Percentiles rank a stretch among this genome's conserved stretches.
These are phyloP conservation scores for Bathynomus jamesi DNA, from an alignment of 1,140 invertebrate species.

Conservation along the genomic window DNA sequence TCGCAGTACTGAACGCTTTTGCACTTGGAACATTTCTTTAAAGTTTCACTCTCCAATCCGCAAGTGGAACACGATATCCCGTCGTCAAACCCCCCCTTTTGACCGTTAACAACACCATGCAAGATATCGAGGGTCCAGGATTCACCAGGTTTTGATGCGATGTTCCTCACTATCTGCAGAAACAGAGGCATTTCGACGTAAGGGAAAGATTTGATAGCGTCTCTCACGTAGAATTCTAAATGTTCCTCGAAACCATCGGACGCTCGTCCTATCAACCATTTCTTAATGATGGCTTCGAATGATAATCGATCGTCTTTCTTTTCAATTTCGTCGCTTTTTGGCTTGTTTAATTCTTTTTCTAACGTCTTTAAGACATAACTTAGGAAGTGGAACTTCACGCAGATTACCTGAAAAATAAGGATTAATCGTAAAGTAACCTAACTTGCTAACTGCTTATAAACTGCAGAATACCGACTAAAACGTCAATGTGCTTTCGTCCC, in stretches of 20 bases:
- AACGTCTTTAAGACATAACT: slow-evolving; percentile 65
- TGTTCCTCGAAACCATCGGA: slow-evolving; percentile 65
- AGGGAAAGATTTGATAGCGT: slow-evolving; percentile 77
- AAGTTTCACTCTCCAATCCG: slow-evolving; percentile 59
- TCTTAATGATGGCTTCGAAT: slow-evolving; percentile 43
- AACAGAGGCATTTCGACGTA: slow-evolving; percentile 78
- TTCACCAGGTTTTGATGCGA: slow-evolving; percentile 53
- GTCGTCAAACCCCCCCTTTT: slow-evolving; percentile 58
- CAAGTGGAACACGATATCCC: slow-evolving; percentile 74
- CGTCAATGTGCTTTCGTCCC: too few species aligned
- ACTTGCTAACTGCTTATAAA: too few species aligned
- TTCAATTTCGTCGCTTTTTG: background rate
- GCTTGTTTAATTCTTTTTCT: slow-evolving; percentile 24
- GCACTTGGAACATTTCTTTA: slow-evolving; percentile 91
- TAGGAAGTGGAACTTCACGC: slow-evolving; percentile 82
- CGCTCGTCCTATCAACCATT: slow-evolving; percentile 62
- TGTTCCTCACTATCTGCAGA: slow-evolving; percentile 64
- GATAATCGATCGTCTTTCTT: too few species aligned
- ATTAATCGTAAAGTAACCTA: too few species aligned
- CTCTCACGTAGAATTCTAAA: slow-evolving; percentile 71
- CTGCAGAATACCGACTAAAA: too few species aligned
- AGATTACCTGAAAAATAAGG: slow-evolving; percentile 30
- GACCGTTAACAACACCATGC: slow-evolving; percentile 79
- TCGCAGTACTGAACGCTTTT: slow-evolving; percentile 91
- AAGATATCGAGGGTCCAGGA: slow-evolving; percentile 61